Conservation (phyloP, 92 coral and sea anemone species). For the Hydrozoanthus gracilis region DNA sequence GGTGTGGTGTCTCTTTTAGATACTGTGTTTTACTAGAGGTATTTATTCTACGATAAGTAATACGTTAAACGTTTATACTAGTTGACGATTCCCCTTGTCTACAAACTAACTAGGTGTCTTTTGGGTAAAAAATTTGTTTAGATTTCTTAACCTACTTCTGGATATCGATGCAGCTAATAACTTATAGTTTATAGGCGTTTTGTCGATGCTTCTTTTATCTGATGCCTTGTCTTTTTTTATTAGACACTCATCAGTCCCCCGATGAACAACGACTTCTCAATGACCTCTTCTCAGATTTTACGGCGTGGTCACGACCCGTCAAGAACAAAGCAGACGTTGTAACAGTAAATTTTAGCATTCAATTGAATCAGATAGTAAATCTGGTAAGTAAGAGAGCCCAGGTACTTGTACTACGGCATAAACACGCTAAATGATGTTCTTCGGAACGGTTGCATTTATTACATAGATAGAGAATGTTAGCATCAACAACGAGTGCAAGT, state of each 20-base stretch:
- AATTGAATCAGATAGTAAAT: slow-evolving; percentile 30
- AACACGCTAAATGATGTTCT: neutral
- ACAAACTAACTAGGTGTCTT: too few relatives aligned
- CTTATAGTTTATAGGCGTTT: neutral
- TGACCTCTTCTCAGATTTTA: slow-evolving; percentile 15
- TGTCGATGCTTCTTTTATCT: neutral
- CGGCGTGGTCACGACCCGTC: slow-evolving; percentile 47
- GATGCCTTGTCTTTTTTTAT: neutral
- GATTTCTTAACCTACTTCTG: too few relatives aligned
- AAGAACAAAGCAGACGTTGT: slow-evolving; percentile 28
- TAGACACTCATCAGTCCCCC: slow-evolving; percentile 24
- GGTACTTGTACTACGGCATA: neutral
- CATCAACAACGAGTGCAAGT: too few relatives aligned
- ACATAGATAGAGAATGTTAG: too few relatives aligned
- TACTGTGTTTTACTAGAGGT: too few relatives aligned
- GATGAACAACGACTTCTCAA: slow-evolving; percentile 36
- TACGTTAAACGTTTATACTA: too few relatives aligned
- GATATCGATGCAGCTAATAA: neutral
- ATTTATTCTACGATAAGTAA: too few relatives aligned
- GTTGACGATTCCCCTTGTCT: too few relatives aligned
- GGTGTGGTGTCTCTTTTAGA: too few relatives aligned
- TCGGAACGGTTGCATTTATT: too few relatives aligned
- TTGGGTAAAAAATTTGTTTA: too few relatives aligned
- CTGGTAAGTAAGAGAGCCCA: neutral
- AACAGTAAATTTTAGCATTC: slow-evolving; percentile 33